Percentiles rank a stretch among this genome's conserved stretches.
Evolutionary conservation across 2,888 invertebrate species (phyloP).

Genomic region (Xanthia togata): DNA sequence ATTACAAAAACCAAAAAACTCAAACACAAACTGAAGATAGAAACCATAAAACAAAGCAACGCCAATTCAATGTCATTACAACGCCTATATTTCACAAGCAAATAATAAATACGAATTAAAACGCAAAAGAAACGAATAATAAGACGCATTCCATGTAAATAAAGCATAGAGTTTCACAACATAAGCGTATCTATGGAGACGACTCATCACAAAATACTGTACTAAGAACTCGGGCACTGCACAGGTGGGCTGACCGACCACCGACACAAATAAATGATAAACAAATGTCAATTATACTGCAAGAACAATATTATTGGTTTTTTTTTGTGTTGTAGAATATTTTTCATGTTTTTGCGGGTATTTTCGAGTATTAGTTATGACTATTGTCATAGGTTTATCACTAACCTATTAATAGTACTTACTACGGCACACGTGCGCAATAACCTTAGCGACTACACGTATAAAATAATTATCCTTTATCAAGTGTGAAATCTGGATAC

Average conservation of each 20-base stretch:
- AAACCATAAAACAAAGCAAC: neutral
- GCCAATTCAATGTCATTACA: conserved; percentile 1
- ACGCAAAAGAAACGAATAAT: conserved; percentile 17
- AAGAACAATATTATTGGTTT: neutral
- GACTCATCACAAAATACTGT: conserved; percentile 41
- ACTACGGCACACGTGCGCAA: conserved; percentile 26
- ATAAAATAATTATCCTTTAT: conserved; percentile 65
- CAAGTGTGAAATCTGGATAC: conserved; percentile 73
- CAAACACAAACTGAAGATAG: neutral
- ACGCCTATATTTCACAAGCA: neutral
- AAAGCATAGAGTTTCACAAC: conserved; percentile 35
- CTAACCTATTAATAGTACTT: conserved; percentile 28
- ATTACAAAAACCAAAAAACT: neutral
- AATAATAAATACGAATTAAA: conserved; percentile 19
- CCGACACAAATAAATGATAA: conserved; percentile 20
- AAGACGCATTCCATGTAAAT: conserved; percentile 32
- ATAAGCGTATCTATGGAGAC: conserved; percentile 47
- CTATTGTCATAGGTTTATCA: conserved; percentile 5
- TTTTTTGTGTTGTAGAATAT: neutral
- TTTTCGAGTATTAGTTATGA: neutral
- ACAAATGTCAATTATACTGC: neutral
- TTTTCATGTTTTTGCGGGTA: neutral
- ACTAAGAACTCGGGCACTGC: conserved; percentile 28
- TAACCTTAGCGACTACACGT: conserved; percentile 44
- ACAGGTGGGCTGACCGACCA: conserved; percentile 19